These are phyloP conservation scores for Rhagium mordax DNA, from an alignment of 2,888 invertebrate genomes.

Conservation along the genomic window DNA sequence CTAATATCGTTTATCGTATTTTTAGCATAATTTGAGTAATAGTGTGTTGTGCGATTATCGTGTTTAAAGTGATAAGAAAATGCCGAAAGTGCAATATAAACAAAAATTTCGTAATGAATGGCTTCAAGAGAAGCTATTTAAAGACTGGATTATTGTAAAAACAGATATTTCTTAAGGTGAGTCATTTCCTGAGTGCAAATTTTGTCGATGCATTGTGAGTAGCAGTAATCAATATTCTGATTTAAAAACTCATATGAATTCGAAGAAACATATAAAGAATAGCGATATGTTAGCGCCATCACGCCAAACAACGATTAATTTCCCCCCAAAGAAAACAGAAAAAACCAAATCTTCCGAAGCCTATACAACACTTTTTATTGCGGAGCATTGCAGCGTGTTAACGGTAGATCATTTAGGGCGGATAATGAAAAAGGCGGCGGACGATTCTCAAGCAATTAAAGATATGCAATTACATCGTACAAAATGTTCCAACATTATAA, in stretches of 20 bases:
- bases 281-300: slow-evolving; percentile 8
- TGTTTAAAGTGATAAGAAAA: no score
- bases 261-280: slow-evolving; percentile 40
- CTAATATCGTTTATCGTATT: no score
- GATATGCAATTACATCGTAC: slow-evolving; percentile 45
- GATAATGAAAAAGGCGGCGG: not conserved
- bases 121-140: slow-evolving; percentile 37
- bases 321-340: not conserved
- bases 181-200: slow-evolving; percentile 36
- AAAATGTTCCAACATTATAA: slow-evolving; percentile 44
- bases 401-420: slow-evolving; percentile 20
- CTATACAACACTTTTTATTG: no score
- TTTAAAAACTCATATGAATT: slow-evolving; percentile 37
- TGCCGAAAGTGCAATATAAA: not conserved
- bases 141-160: slow-evolving; percentile 33
- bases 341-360: no score
- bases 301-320: slow-evolving; percentile 16
- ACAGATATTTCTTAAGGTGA: slow-evolving; percentile 36
- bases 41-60: no score
- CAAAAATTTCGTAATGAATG: not conserved
- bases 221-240: slow-evolving; percentile 33
- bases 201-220: slow-evolving; percentile 29
- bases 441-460: not conserved
- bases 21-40: no score
- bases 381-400: not conserved